Evolutionary conservation across 1,140 invertebrate genomes (phyloP), one percentile per base, ranked within the genome.

Genomic region (Brachionus plicatilis): DNA sequence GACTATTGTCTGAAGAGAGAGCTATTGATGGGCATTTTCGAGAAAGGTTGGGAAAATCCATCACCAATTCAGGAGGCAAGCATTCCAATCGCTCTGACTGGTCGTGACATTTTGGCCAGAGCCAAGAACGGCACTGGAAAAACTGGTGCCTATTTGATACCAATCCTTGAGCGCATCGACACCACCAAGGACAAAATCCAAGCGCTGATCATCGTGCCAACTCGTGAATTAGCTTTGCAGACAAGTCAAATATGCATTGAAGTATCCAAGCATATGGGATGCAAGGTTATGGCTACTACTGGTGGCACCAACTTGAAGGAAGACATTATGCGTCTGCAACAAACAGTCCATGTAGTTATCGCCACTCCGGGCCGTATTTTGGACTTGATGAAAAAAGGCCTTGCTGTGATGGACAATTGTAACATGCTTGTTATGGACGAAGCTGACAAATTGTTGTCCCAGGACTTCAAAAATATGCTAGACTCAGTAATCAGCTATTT

Each of bases 91-190:
- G 96, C 97, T 85, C 92, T 99, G 85, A 95, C 95, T 87, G 97
- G 97, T 84, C 95, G 97, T 91, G 97, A 99, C 91, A 94, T 99
- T 86, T 92, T 99, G 86, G 98, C 97, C 78, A 92, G 98, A 90
- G 98, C 98, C 83, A 99, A 99, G 91, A 99, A 99, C 91, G 98
- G 98, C 85, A 99, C 97, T 86, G 98, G 98, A 86, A 99, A 99
- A 92, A 99, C 98, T 88, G 98, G 98, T 88, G 98, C 98, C 86
- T 99, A 99, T 90, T 95, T 95, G 87, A 99, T 99, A 91, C 98
- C 98, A 86, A 94, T 98, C 85, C 91, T 99, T 89, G 96, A 99
- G 92, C 92, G 93, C 89, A 94, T 98, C 86, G 95, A 99, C 91
- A 92, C 94, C 53, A 93, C 92, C 88, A 94, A 94, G 92, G 93